Evolutionary conservation across 2,888 invertebrate genomes (phyloP).

Genomic region (Drosophila affinis): DNA sequence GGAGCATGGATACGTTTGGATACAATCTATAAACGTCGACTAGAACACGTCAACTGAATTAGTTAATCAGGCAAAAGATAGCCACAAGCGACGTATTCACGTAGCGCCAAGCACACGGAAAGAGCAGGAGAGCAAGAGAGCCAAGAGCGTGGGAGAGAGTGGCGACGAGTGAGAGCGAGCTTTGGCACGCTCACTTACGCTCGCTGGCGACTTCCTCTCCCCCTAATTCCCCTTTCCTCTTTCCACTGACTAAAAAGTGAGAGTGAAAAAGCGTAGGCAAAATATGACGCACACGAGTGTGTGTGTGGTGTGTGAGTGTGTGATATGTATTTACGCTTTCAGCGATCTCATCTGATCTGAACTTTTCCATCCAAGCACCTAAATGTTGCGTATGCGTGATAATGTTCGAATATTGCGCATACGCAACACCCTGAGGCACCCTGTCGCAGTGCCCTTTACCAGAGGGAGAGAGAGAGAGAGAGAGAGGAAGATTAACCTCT

Average conservation of each 20-base stretch:
- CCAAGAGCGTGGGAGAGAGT: background rate
- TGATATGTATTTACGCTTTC: background rate
- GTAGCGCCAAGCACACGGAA: slow-evolving; percentile 16
- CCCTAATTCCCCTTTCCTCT: background rate
- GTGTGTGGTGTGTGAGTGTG: background rate
- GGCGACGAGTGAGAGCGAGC: slow-evolving; percentile 1
- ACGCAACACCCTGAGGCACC: slow-evolving; percentile 40
- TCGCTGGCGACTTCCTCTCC: background rate
- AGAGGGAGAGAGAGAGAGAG: slow-evolving; percentile 1
- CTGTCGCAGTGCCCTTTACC: background rate
- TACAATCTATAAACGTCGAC: slow-evolving; percentile 76
- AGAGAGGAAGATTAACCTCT: background rate
- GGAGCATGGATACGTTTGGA: slow-evolving; percentile 19
- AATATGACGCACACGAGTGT: background rate
- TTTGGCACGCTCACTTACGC: slow-evolving; percentile 5
- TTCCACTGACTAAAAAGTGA: background rate
- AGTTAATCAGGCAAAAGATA: slow-evolving; percentile 80
- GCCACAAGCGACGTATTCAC: slow-evolving; percentile 53
- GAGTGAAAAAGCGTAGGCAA: background rate
- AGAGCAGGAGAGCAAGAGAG: background rate
- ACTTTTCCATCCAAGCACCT: background rate
- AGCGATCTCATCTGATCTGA: background rate
- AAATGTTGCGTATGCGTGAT: slow-evolving; percentile 72
- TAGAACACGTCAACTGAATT: slow-evolving; percentile 82
- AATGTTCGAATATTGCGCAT: slow-evolving; percentile 61